Evolutionary conservation across 2,888 invertebrate genomes (phyloP), one percentile per base, ranked within the genome.

Genomic region (Melanophora roralis): DNA sequence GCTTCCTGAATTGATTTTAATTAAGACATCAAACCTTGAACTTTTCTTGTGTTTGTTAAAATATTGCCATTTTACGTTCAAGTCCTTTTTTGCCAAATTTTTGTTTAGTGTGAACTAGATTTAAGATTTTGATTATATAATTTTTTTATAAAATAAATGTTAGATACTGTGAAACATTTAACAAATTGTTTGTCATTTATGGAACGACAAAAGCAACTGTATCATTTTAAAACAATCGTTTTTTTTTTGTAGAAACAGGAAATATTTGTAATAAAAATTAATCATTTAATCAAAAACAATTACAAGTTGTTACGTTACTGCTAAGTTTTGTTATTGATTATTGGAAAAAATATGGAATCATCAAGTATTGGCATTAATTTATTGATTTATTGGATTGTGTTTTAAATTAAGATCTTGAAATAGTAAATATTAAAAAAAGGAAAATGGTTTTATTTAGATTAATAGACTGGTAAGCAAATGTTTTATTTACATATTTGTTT

Each of bases 181-280:
- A 74, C 64, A 69, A 74, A 74, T 74, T 71, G 59, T 45, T 74
- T 11, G 14, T 69, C 65, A 65, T 69, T 65, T 79, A 59, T 12
- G 64, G 51, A 51, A 12, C 19, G 19, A 57, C 8, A 34, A 27
- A 23, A 62, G 49, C 38, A 45, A 59, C 23, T 32, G 27, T 40
- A 4, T 40, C 16, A 40, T 59, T 64, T 53, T 16, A 14, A 19
- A 40, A 47, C 6, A 38, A 12, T 14, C 9, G 40, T 5, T 5
- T 55, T 14, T 5, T 5, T 27, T 55, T 14, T 57, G 38, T 40
- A 19, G 19, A 47, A 57, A 55, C 57, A 65, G 64, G 49, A 74
- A 67, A 59, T 65, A 23, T 34, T 74, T 40, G 0, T 21, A 34
- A 43, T 40, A 34, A 59, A 47, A 38, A 67, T 36, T 27, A 2